These are phyloP conservation scores for Ips nitidus DNA, from an alignment of 1,140 invertebrate species.

Conservation along the genomic window DNA sequence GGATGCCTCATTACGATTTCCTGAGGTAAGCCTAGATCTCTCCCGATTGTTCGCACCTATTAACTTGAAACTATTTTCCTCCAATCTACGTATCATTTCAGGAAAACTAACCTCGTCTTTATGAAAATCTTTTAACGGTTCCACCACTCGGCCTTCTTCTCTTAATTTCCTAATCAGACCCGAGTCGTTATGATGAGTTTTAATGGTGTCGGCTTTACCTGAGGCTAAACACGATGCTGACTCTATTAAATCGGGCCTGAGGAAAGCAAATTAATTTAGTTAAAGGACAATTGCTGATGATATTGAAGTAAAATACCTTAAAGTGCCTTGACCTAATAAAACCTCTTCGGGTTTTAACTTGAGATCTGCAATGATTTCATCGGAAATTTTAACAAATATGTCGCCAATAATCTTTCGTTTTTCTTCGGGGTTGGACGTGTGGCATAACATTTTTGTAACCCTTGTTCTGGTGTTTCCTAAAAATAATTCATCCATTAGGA, in stretches of 20 bases:
- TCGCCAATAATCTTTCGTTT: conserved; percentile 99
- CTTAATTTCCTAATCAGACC: conserved; percentile 88
- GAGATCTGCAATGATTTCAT: conserved; percentile 79
- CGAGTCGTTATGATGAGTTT: conserved; percentile 99
- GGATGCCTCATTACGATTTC: conserved; percentile 93
- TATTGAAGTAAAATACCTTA: conserved; percentile 51
- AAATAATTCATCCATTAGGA: background rate
- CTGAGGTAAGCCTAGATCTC: conserved; percentile 84
- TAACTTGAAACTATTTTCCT: background rate
- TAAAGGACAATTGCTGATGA: background rate
- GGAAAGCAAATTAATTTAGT: background rate
- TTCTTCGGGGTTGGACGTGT: conserved; percentile 89
- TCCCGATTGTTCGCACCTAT: conserved; percentile 66
- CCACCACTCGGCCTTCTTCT: conserved; percentile 82
- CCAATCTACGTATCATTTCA: too few species aligned
- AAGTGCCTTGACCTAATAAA: conserved; percentile 64
- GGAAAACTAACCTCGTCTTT: conserved; percentile 87
- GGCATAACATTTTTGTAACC: conserved; percentile 85
- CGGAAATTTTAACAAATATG: conserved; percentile 90
- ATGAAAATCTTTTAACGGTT: conserved; percentile 98
- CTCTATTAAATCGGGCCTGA: conserved; percentile 95
- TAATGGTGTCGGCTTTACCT: conserved; percentile 90
- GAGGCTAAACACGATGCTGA: conserved; percentile 89
- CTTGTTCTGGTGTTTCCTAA: conserved; percentile 62
- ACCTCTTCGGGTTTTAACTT: conserved; percentile 85